Evolutionary conservation across 2,888 invertebrate genomes (phyloP).

Genomic region (Scaptomyza caliginosa): DNA sequence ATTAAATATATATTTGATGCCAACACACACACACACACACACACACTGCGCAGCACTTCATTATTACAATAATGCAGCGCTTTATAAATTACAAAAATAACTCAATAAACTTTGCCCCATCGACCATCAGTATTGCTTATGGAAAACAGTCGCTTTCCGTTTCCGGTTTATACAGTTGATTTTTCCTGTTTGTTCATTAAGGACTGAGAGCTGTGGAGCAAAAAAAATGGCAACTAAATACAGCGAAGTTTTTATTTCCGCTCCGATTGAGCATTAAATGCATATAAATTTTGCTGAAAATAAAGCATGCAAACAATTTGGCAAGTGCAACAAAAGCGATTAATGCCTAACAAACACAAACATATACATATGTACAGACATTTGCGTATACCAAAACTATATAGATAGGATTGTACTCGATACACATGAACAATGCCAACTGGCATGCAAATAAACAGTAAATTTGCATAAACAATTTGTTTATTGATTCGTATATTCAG

Average conservation of each 20-base stretch:
- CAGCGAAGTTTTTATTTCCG: slow-evolving; percentile 63
- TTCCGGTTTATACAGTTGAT: slow-evolving; percentile 57
- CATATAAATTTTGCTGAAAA: slow-evolving; percentile 60
- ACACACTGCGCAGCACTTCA: slow-evolving; percentile 43
- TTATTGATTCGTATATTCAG: slow-evolving; percentile 73
- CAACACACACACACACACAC: slow-evolving; percentile 3
- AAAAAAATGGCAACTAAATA: slow-evolving; percentile 13
- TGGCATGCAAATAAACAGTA: slow-evolving; percentile 68
- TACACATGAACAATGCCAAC: slow-evolving; percentile 40
- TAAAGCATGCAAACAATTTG: slow-evolving; percentile 45
- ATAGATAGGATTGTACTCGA: slow-evolving; percentile 21
- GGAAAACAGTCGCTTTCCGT: slow-evolving; percentile 66
- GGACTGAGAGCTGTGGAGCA: not conserved
- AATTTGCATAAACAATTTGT: slow-evolving; percentile 79
- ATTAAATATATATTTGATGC: slow-evolving; percentile 67
- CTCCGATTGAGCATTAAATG: slow-evolving; percentile 73
- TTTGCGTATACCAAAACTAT: slow-evolving; percentile 4
- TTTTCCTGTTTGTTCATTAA: slow-evolving; percentile 37
- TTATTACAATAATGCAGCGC: slow-evolving; percentile 52
- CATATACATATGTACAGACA: slow-evolving; percentile 2
- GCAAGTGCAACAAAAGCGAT: slow-evolving; percentile 67
- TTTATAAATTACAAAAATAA: slow-evolving; percentile 70
- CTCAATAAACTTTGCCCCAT: slow-evolving; percentile 56
- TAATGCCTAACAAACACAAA: slow-evolving; percentile 58
- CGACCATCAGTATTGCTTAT: not conserved